Base-by-base conservation (phyloP, 2,797 vertebrate species). In the Falco rusticolus region DNA sequence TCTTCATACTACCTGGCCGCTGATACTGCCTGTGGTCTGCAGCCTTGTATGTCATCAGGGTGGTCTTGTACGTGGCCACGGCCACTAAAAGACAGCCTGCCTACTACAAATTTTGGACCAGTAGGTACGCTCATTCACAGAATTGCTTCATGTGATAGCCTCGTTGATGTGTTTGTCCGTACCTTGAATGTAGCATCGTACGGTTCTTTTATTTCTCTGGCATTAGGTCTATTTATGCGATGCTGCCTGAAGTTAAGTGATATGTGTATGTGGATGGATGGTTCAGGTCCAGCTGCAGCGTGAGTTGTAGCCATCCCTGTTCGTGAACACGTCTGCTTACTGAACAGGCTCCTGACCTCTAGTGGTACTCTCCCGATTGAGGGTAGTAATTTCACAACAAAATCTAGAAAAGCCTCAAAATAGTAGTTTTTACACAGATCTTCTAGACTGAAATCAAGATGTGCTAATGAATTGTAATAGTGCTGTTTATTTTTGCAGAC, bases 401-500 rank as follows among this genome's bases (percentile, higher is more conserved):
- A 66, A 66, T 0, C 17, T 18, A 8, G 22, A 11, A 51, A 63
- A 90, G 24, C 26, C 26, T 57, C 13, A 1, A 34, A 63, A 15
- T 0, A 15, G 16, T 2, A 2, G 10, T 3, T 76, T 61, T 68
- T 10, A 53, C 4, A n/a, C 28, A 3, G 15, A 2, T 7, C 31
- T 31, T 72, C 85, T 53, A 13, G 26, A 90, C 45, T 48, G 34
- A 80, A 59, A 41, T 25, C 78, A 28, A 79, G 64, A 28, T 28
- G 31, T 37, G 66, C 66, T 56, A 24, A 43, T 31, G 10, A 70
- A 87, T 61, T 90, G 31, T 70, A 84, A 84, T 10, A 34, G 61
- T 7, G 28, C 39, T 56, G 22, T 93, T 95, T 94, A 29, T 74
- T 88, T 84, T 87, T 98, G 79, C 96, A 99, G 99, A 99, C 95